These are phyloP conservation scores for Aelia acuminata DNA, from an alignment of 2,888 invertebrate species.

Conservation along the genomic window DNA sequence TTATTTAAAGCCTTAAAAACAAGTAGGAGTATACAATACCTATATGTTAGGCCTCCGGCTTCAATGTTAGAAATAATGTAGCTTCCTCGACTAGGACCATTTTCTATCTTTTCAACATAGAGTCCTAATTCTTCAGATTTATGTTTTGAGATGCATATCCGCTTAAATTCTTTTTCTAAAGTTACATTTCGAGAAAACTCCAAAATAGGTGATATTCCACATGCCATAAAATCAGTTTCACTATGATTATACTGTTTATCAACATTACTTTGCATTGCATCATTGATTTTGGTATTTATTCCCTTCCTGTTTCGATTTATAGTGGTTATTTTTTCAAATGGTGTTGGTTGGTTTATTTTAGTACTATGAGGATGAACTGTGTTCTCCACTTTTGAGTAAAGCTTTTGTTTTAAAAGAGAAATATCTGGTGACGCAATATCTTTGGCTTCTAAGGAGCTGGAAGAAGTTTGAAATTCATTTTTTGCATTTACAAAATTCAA, in stretches of 20 bases:
- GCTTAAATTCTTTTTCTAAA: slow-evolving; percentile 67
- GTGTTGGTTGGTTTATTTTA: slow-evolving; percentile 30
- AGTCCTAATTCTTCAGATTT: slow-evolving; percentile 68
- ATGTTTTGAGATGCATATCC: slow-evolving; percentile 67
- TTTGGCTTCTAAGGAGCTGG: slow-evolving; percentile 69
- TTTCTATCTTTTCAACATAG: slow-evolving; percentile 67
- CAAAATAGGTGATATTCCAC: neutral
- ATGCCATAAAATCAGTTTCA: slow-evolving; percentile 26
- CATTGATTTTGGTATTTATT: neutral
- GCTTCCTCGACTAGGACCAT: slow-evolving; percentile 65
- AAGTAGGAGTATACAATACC: slow-evolving; percentile 68
- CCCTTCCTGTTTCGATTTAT: slow-evolving; percentile 26
- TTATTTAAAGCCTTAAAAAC: neutral
- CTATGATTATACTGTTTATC: slow-evolving; percentile 27
- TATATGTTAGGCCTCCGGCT: slow-evolving; percentile 72
- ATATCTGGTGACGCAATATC: neutral
- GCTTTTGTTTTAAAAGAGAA: neutral
- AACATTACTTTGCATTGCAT: neutral
- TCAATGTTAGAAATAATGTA: slow-evolving; percentile 72
- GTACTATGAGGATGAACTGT: neutral
- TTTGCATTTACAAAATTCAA: neutral
- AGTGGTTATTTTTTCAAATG: slow-evolving; percentile 53
- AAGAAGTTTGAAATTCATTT: neutral
- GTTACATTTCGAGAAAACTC: slow-evolving; percentile 59
- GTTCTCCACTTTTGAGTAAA: slow-evolving; percentile 17